A percentile compares a stretch with the other conserved stretches of the same genome.
Conservation (phyloP, 2,797 vertebrate species). For the Gallinago solitaria region DNA sequence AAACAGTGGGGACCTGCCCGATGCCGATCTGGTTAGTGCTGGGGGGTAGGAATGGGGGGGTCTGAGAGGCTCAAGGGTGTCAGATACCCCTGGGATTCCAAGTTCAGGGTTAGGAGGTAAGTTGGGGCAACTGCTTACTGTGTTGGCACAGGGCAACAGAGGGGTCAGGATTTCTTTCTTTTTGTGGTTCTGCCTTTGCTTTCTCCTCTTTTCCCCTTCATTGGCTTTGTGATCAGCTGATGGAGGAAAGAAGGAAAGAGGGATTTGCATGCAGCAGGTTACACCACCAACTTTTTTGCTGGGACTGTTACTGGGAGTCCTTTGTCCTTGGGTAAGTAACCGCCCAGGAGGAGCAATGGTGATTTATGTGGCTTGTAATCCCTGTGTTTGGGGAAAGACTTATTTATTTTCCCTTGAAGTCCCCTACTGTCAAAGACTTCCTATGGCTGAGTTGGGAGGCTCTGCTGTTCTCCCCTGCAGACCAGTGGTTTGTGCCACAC, state of each 20-base stretch:
- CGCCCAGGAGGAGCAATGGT: neutral
- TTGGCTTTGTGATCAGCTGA: neutral
- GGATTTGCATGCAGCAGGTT: neutral
- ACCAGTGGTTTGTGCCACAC: rapidly evolving
- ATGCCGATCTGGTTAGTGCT: slow-evolving; percentile 48
- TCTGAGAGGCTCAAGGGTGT: neutral
- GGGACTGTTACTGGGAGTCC: neutral
- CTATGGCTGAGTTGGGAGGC: rapidly evolving
- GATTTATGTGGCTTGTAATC: neutral
- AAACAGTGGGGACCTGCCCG: neutral
- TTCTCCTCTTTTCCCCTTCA: neutral
- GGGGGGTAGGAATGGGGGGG: neutral
- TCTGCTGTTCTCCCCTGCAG: rapidly evolving
- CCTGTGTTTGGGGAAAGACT: neutral
- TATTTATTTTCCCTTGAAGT: neutral
- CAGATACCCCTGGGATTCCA: rapidly evolving
- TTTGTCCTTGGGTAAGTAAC: neutral
- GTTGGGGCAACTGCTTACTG: neutral
- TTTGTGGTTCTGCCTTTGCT: neutral
- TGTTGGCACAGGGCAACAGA: neutral
- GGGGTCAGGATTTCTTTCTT: neutral
- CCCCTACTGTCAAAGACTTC: neutral
- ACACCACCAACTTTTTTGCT: neutral
- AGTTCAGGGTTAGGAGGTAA: neutral
- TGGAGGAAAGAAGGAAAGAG: neutral